phyloP scores from a whole-genome alignment of 2,888 invertebrate genomes.

The Noctua comes region DNA sequence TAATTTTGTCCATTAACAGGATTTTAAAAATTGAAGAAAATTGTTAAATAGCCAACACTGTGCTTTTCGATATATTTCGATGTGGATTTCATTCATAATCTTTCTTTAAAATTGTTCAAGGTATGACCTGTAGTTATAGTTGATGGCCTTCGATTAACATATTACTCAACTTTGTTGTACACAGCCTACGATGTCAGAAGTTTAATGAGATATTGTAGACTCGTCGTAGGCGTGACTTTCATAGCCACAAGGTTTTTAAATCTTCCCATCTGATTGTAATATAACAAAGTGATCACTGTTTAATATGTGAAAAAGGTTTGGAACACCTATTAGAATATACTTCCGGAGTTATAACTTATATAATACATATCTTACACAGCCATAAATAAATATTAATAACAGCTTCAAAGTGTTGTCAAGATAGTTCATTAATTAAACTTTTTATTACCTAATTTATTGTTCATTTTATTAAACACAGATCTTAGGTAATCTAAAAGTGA shows the following conservation, averaged over 20 bases:
- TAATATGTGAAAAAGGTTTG: slow-evolving; percentile 36
- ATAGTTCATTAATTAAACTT: slow-evolving; percentile 12
- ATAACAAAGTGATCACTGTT: slow-evolving; percentile 34
- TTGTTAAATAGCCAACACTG: neutral
- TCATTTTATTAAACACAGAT: slow-evolving; percentile 22
- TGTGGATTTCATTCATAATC: slow-evolving; percentile 60
- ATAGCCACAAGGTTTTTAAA: slow-evolving; percentile 75
- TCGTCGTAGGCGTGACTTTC: slow-evolving; percentile 80
- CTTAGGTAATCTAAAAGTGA: slow-evolving; percentile 37
- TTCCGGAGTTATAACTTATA: slow-evolving; percentile 57
- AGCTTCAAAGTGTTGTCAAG: slow-evolving; percentile 32
- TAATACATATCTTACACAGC: slow-evolving; percentile 62
- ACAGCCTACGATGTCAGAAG: slow-evolving; percentile 78
- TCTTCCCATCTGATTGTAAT: slow-evolving; percentile 55
- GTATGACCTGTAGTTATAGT: slow-evolving; percentile 76
- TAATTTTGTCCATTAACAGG: neutral
- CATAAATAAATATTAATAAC: slow-evolving; percentile 59
- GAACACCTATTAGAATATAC: slow-evolving; percentile 23
- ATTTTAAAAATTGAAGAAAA: neutral
- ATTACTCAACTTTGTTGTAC: slow-evolving; percentile 84
- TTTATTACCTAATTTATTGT: slow-evolving; percentile 20
- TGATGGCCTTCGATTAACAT: slow-evolving; percentile 86
- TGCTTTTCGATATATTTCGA: slow-evolving; percentile 16
- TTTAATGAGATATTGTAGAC: slow-evolving; percentile 75
- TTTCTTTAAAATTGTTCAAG: slow-evolving; percentile 62